These are phyloP conservation scores for Hexactinellida sp. DNA, from an alignment of 37 sponge, comb jelly and placozoan genomes.

Conservation along the genomic window DNA sequence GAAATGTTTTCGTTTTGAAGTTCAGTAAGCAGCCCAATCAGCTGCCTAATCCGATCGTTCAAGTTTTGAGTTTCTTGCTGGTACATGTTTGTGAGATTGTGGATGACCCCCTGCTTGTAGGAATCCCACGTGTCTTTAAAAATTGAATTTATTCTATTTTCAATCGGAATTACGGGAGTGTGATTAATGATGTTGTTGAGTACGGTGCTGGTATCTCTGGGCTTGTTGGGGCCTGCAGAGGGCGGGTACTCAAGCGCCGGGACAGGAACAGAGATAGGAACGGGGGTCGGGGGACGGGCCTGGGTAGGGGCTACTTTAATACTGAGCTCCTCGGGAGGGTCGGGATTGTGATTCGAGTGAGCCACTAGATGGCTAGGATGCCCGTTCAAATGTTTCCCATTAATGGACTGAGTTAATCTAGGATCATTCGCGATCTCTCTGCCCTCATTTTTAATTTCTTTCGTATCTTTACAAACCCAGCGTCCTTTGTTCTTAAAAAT, in stretches of 20 bases:
- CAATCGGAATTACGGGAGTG: neutral
- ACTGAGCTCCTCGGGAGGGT: neutral
- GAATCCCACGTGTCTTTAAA: neutral
- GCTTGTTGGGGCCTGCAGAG: too few species aligned
- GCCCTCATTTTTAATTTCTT: neutral
- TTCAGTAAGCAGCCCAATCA: neutral
- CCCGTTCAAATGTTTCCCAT: neutral
- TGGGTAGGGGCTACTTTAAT: neutral
- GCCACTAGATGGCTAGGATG: neutral
- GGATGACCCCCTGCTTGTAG: neutral
- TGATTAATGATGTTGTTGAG: neutral
- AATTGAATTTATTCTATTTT: neutral
- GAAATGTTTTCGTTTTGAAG: neutral
- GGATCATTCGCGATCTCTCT: neutral
- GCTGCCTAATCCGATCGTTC: neutral
- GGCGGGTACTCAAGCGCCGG: too few species aligned
- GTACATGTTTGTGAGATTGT: neutral
- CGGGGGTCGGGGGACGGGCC: neutral
- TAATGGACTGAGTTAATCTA: neutral
- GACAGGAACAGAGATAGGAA: neutral
- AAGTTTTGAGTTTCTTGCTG: slow-evolving; percentile 3
- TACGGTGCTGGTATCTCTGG: neutral
- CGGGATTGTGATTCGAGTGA: neutral
- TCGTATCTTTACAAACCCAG: slow-evolving; percentile 14
- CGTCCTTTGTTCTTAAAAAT: neutral